A percentile compares a stretch with the other conserved stretches of the same genome.
phyloP scores from a whole-genome alignment of 2,888 invertebrate species.

The Ametastegia equiseti region DNA sequence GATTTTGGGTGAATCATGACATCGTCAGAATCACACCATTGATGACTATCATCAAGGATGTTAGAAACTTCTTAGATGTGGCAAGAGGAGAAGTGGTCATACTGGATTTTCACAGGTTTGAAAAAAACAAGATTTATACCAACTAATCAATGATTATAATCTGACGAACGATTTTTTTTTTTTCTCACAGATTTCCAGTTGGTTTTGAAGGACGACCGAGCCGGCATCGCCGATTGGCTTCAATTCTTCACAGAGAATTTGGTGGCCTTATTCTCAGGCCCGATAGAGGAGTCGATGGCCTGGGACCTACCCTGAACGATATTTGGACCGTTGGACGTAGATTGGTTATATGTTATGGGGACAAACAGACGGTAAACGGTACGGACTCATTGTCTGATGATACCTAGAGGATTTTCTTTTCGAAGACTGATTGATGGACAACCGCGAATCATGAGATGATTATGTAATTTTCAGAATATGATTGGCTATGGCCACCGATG shows the following conservation, averaged over 20 bases:
- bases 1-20: conserved; percentile 87
- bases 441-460: not conserved
- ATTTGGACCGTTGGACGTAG: conserved; percentile 79
- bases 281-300: conserved; percentile 71
- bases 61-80: conserved; percentile 82
- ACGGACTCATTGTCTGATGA: conserved; percentile 56
- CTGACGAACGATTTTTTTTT: not conserved
- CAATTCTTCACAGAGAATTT: conserved; percentile 79
- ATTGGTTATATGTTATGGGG: conserved; percentile 80
- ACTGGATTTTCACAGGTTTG: conserved; percentile 85
- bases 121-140: not conserved
- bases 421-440: not conserved
- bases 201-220: conserved; percentile 78
- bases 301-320: conserved; percentile 79
- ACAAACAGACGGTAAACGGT: conserved; percentile 76
- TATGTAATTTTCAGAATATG: conserved; percentile 76
- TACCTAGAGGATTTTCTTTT: too few species aligned
- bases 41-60: conserved; percentile 82
- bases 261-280: conserved; percentile 78
- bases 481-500: conserved; percentile 82
- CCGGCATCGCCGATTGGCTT: conserved; percentile 79
- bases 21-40: conserved; percentile 84
- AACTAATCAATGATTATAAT: not conserved
- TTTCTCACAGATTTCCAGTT: conserved; percentile 81
- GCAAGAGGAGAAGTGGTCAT: conserved; percentile 86